Conservation (phyloP, 2,113 vertebrate species). For the Cynocephalus volans region DNA sequence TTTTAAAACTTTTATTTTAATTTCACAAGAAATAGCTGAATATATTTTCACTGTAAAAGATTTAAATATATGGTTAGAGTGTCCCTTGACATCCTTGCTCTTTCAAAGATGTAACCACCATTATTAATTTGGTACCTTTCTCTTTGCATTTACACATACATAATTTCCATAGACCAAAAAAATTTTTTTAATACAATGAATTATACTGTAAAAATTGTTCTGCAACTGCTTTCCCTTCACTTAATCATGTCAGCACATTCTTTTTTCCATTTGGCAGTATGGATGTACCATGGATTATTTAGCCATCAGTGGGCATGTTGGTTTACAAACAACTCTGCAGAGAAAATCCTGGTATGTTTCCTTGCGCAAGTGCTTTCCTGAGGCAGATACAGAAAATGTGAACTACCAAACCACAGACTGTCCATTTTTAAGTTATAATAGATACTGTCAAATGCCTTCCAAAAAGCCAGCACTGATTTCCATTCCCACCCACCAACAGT, state of each 20-base stretch:
- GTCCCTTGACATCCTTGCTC: background rate
- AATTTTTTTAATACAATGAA: background rate
- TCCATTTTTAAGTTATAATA: background rate
- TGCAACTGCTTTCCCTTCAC: background rate
- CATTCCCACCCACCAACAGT: background rate
- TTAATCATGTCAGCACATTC: background rate
- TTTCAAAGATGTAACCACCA: background rate
- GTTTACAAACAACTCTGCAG: background rate
- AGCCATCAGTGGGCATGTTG: background rate
- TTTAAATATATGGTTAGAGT: background rate
- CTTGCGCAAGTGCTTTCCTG: background rate
- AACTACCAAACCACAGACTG: background rate
- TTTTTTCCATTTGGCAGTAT: background rate
- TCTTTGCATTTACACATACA: background rate
- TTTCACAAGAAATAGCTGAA: slow-evolving; percentile 9
- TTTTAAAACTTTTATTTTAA: slow-evolving; percentile 20
- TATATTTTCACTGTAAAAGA: background rate
- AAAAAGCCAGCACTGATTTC: background rate
- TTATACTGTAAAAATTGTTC: background rate
- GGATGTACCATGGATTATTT: background rate
- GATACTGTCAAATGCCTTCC: background rate
- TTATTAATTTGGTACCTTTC: background rate
- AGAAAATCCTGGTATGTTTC: background rate
- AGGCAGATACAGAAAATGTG: background rate
- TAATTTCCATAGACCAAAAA: background rate